Conservation (phyloP, 2,797 vertebrate species). For the Geotrypetes seraphini region DNA sequence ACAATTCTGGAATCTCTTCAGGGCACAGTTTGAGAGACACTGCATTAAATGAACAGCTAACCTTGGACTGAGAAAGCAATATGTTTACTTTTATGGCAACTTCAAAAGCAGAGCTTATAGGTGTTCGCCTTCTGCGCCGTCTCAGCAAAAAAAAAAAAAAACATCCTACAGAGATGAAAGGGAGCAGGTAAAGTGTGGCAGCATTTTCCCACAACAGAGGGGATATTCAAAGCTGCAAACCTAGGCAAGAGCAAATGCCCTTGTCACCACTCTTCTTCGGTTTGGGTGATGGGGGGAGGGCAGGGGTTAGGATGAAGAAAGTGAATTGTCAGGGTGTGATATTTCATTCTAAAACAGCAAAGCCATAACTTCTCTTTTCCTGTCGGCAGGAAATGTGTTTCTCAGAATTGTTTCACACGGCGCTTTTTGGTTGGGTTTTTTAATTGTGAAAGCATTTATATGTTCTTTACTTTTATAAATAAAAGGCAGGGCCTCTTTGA, state of each 20-base stretch:
- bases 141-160: neutral
- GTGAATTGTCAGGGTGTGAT: no score
- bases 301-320: neutral
- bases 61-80: constrained; percentile 4
- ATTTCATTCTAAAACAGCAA: no score
- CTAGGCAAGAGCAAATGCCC: no score
- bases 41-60: constrained; percentile 7
- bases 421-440: no score
- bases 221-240: neutral
- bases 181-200: neutral
- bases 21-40: no score
- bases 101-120: neutral
- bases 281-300: neutral
- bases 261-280: no score
- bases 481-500: constrained; percentile 29
- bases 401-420: constrained; percentile 37
- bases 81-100: constrained; percentile 3
- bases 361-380: constrained; percentile 30
- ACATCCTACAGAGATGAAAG: constrained; percentile 2
- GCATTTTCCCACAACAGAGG: neutral
- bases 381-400: constrained; percentile 31
- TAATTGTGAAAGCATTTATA: no score
- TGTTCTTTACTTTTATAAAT: constrained; percentile 39
- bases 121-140: constrained; percentile 3
- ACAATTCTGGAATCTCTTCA: no score